Evolutionary conservation across 2,888 invertebrate genomes (phyloP).

Genomic region (Cephalotes varians): DNA sequence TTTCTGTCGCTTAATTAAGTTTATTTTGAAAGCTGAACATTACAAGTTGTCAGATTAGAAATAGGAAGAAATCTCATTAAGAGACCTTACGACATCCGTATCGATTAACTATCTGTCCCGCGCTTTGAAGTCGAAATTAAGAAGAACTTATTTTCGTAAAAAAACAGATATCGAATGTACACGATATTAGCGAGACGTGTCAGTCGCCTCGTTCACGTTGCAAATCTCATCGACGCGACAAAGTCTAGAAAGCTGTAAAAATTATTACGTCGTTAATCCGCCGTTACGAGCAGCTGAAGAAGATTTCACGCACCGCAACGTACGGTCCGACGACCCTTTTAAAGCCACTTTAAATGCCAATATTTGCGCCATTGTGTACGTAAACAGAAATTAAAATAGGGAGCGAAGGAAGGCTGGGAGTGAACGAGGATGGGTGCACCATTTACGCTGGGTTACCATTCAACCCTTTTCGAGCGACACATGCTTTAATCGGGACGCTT

Average conservation of each 20-base stretch:
- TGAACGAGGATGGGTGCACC: conserved; percentile 7
- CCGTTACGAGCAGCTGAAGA: conserved; percentile 47
- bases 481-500: conserved; percentile 44
- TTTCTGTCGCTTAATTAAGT: not conserved
- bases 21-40: not conserved
- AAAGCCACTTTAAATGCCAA: conserved; percentile 67
- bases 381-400: conserved; percentile 61
- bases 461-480: conserved; percentile 38
- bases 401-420: conserved; percentile 21
- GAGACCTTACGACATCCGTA: not conserved
- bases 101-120: not conserved
- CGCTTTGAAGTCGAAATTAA: not conserved
- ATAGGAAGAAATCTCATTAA: not conserved
- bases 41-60: not conserved
- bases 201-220: conserved; percentile 6
- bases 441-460: conserved; percentile 43
- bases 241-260: conserved; percentile 34
- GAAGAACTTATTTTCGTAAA: not conserved
- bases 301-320: conserved; percentile 62
- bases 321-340: conserved; percentile 56
- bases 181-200: conserved; percentile 3
- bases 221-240: conserved; percentile 22
- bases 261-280: conserved; percentile 50
- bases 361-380: conserved; percentile 43
- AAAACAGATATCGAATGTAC: not conserved